Evolutionary conservation across 2,888 invertebrate species (phyloP), one percentile per base, ranked within the genome.

Genomic region (Sesia bembeciformis): DNA sequence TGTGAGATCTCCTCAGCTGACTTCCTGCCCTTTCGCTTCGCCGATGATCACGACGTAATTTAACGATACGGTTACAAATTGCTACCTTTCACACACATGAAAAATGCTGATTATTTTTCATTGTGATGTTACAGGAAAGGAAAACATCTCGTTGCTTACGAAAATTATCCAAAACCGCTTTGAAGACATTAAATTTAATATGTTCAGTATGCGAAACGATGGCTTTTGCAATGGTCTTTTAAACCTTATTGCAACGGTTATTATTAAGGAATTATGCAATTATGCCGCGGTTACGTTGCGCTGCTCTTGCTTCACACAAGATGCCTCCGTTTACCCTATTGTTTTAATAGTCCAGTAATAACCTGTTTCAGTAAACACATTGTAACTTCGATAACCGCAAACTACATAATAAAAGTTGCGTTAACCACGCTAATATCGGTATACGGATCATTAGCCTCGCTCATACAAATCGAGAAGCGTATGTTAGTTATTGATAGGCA

Each of bases 401-500:
- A 60, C 60, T 56, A 61, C 57, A 57, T 56, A 57, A 64, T 66
- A 64, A 65, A 66, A 60, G 59, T 52, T 56, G 43, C 52, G 55
- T 59, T 64, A 59, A 63, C 57, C 58, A 60, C 57, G 43, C 52
- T 58, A 58, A 60, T 62, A 58, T 54, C 54, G 23, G 23, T 2
- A 23, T 23, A 59, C 50, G 46, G 54, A 51, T 58, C 53, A 51
- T 57, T 53, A 52, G 56, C 51, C 52, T 38, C 53, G 49, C 58
- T 59, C 56, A 57, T 57, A 60, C 60, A 60, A 59, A 56, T 52
- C 51, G 64, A 63, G 60, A 67, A 66, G 67, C 64, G 65, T 68
- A 64, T 65, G n/a, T 67, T 69, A 23, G 23, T 65, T 69, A 4
- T 39, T 57, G 63, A 71, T 72, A 74, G 71, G 72, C 68, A 65